These are phyloP conservation scores for Mastacembelus armatus DNA, from an alignment of 2,797 vertebrate genomes.

Conservation along the genomic window DNA sequence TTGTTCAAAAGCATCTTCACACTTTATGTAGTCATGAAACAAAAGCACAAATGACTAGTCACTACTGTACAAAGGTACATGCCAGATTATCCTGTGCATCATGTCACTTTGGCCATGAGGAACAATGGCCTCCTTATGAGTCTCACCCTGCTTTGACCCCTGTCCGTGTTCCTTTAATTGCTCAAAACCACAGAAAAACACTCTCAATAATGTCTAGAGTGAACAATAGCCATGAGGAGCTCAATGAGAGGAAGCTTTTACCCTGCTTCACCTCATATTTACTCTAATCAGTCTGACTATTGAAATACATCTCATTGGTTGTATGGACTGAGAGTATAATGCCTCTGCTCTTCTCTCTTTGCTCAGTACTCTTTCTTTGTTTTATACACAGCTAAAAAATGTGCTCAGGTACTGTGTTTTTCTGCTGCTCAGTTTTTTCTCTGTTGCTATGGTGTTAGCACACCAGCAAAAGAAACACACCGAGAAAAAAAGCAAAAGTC, in stretches of 20 bases:
- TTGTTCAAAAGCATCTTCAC: neutral
- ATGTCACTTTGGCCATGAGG: constrained; percentile 8
- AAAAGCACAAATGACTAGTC: constrained; percentile 5
- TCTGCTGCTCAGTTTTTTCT: no score
- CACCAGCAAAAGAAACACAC: neutral
- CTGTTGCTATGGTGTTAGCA: neutral
- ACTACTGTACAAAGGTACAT: neutral
- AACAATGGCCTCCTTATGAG: constrained; percentile 64
- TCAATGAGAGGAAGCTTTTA: constrained; percentile 55
- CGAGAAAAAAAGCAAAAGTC: neutral
- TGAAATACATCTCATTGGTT: constrained; percentile 44
- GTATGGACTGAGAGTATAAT: neutral
- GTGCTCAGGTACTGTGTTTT: no score
- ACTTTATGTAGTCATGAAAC: neutral
- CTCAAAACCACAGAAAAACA: constrained; percentile 36
- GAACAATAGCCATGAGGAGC: constrained; percentile 67
- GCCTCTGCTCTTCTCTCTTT: constrained; percentile 7
- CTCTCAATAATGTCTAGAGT: constrained; percentile 58
- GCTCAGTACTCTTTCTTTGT: neutral
- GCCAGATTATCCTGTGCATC: neutral
- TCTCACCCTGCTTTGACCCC: constrained; percentile 27
- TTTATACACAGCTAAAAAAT: neutral
- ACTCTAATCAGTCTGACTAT: constrained; percentile 74
- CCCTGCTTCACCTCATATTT: constrained; percentile 68
- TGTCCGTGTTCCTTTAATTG: constrained; percentile 46